Percentiles rank a stretch among this genome's conserved stretches.
Evolutionary conservation across 2,113 vertebrate genomes (phyloP).

Genomic region (Chinchilla lanigera): DNA sequence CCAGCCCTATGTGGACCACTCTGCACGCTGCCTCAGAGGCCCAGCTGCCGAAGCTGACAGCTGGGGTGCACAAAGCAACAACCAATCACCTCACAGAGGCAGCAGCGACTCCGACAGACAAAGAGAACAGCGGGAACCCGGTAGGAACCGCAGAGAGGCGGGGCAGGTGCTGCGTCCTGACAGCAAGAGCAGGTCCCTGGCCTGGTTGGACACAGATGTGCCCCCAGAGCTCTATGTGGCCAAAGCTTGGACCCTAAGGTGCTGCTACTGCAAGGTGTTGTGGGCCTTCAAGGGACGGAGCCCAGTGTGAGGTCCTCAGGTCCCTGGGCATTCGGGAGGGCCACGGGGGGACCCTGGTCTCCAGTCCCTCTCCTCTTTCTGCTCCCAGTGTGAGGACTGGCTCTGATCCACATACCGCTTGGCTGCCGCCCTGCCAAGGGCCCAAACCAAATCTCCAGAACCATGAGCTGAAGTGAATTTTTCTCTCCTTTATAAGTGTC

Average conservation of each 20-base stretch:
- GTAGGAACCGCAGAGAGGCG: not conserved
- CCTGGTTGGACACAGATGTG: not conserved
- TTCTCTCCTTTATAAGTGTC: not conserved
- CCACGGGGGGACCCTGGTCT: not conserved
- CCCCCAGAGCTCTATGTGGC: too few species aligned
- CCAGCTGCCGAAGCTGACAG: too few species aligned
- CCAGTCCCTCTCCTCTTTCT: not conserved
- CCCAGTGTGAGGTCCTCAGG: not conserved
- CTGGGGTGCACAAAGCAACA: not conserved
- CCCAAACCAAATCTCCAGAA: not conserved
- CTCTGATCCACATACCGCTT: not conserved
- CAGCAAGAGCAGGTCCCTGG: not conserved
- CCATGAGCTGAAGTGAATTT: not conserved
- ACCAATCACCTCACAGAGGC: not conserved
- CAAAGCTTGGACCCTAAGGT: not conserved
- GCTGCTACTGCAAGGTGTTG: not conserved
- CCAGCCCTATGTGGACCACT: not conserved
- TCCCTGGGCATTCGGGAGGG: not conserved
- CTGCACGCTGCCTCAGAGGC: fast-evolving
- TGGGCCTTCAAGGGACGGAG: not conserved
- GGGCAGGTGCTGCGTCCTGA: too few species aligned
- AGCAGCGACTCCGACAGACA: not conserved
- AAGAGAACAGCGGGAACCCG: not conserved
- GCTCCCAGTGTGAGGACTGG: not conserved
- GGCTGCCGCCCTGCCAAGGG: not conserved